Base-by-base conservation (phyloP, 2,113 vertebrate species). In the Cisticola juncidis region DNA sequence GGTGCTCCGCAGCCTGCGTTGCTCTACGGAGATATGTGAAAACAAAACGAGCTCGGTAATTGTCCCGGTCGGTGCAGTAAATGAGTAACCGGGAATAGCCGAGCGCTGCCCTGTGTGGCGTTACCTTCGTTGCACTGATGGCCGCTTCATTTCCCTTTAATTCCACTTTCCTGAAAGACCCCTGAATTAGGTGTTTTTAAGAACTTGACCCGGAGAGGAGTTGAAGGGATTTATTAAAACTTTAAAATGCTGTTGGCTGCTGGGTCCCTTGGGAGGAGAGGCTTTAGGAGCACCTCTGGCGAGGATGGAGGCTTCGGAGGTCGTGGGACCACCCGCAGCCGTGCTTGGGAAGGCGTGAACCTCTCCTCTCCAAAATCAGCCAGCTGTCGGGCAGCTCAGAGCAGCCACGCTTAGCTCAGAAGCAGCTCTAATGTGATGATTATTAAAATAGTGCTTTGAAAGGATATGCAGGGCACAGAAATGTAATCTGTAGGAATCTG, bases 251-350 rank as follows among this genome's bases (percentile, higher is more conserved):
- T 61, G 65, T 54, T 70, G 78, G 66, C 57, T 88, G 66, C 65
- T 14, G 53, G 13, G 53, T 92, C 62, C 31, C 77, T 44, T 33
- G 74, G 54, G 66, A 72, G 25, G n/a, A 35, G 58, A 69, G 83
- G 66, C 60, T 91, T 61, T 78, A 57, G 82, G 88, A 56, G 79
- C 66, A 13, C 44, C 74, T 71, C 31, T 66, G 70, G 68, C 17
- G 28, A 54, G 84, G 62, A 19, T 3, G 1, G 78, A 73, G 81
- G 26, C 50, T 58, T 22, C 4, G 11, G 92, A 81, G 90, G 90
- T 36, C 21, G 65, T 47, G 83, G 83, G 94, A 92, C 96, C 96
- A 90, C 95, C 61, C 86, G 29, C 88, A 56, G 70, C 12, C 42
- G 85, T 29, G 84, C 68, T 69, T n/a, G 64, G 88, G 90, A 90